Evolutionary conservation across 2,888 invertebrate genomes (phyloP), one percentile per base, ranked within the genome.

Genomic region (Ichneumoninae sp.): DNA sequence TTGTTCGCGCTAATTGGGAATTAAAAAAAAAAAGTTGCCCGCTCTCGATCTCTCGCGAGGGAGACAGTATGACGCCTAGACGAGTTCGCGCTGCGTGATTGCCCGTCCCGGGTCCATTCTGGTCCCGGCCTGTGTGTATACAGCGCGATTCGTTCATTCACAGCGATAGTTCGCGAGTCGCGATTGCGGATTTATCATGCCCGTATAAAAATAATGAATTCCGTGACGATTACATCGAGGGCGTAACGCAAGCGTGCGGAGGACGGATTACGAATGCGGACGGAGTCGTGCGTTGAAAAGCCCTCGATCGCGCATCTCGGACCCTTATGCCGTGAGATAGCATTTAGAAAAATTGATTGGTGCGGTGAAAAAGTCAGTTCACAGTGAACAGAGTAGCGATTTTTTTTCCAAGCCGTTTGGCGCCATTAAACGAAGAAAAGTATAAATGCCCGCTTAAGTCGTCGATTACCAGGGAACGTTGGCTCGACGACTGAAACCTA

Each of bases 1-100:
- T 90, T 90, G 89, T 88, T 88, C 89, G 86, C 87, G 88, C 88
- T 91, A 91, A 91, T 92, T 91, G 91, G 91, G 88, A 89, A 89
- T 87, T 88, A 88, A 85, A 73, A 78, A 84, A 83, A 87, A 85
- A 81, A 66, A n/a, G 71, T 16, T 71, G 47, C 50, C 57, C 79
- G 75, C 81, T 74, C 66, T 75, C 85, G 71, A 85, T 81, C 82
- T 75, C 70, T 79, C 78, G 66, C 78, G 44, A 26, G 65, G 54
- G 50, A 80, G 80, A 80, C 60, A 77, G 71, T 33, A 30, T 57
- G 80, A 80, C 68, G 63, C 73, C 77, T 68, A 74, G 83, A 84
- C 77, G 77, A 69, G 77, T 52, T 80, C 65, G 68, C 78, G 63
- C 76, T 66, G 70, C 75, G 84, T 83, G 85, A 86, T 86, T 86